These are phyloP conservation scores for Cerceris ruficornis DNA, from an alignment of 2,888 invertebrate species.

Conservation along the genomic window DNA sequence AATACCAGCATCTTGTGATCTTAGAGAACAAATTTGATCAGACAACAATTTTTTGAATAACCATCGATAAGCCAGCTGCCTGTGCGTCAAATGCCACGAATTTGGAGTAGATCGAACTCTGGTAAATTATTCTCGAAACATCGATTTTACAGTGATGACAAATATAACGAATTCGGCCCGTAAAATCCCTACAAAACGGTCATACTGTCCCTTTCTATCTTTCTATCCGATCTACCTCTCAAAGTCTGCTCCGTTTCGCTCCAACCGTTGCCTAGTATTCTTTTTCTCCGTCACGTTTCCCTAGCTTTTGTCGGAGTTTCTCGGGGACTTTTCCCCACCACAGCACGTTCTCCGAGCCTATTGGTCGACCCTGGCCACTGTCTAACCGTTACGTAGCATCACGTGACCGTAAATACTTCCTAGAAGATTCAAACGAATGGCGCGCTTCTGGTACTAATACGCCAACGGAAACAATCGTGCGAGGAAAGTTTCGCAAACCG, in stretches of 20 bases:
- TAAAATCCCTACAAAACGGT: conserved; percentile 29
- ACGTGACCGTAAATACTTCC: no score
- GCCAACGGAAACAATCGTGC: no score
- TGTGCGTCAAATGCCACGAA: conserved; percentile 60
- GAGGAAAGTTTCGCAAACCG: no score
- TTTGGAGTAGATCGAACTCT: conserved; percentile 56
- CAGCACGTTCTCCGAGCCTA: not conserved
- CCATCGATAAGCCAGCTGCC: conserved; percentile 61
- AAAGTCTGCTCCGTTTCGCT: not conserved
- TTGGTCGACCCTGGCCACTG: not conserved
- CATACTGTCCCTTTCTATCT: conserved; percentile 2
- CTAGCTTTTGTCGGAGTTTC: not conserved
- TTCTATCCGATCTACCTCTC: not conserved
- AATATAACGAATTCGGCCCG: not conserved
- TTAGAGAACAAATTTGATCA: conserved; percentile 69
- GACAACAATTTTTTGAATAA: conserved; percentile 68
- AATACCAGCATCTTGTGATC: conserved; percentile 76
- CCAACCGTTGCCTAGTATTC: no score
- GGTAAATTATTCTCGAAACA: conserved; percentile 44
- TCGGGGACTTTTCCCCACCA: not conserved
- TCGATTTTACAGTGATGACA: conserved; percentile 42
- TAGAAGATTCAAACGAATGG: no score
- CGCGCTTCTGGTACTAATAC: no score
- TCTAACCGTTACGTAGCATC: no score
- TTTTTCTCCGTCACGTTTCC: not conserved